Conservation (phyloP, 2,888 invertebrate genomes). For the Palloptera scutellata region DNA sequence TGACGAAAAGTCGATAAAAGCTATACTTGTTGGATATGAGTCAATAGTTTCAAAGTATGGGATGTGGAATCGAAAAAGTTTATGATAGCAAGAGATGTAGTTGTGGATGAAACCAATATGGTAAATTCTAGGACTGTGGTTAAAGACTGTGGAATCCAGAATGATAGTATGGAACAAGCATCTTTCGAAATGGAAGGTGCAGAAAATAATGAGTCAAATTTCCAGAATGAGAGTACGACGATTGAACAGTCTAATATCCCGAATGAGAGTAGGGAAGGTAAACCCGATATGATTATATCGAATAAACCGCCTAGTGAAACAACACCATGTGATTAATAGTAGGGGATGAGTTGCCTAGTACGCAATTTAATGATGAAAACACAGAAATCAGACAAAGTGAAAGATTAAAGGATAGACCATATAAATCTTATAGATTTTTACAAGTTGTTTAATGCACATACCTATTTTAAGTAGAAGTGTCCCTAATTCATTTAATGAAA, state of each 20-base stretch:
- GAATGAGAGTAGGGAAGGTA: constrained; percentile 16
- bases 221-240: constrained; percentile 23
- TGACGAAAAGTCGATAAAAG: no score
- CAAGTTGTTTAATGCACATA: constrained; percentile 33
- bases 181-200: no score
- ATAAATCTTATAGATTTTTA: constrained; percentile 28
- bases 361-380: constrained; percentile 1
- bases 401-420: constrained; percentile 28
- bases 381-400: constrained; percentile 26
- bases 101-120: no score
- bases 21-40: no score
- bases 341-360: constrained; percentile 3
- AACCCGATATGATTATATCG: no score
- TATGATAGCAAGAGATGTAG: no score
- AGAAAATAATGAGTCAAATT: constrained; percentile 46
- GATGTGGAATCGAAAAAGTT: no score
- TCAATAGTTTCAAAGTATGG: no score
- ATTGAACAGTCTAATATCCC: not conserved
- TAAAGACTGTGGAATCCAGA: no score
- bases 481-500: constrained; percentile 37
- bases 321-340: not conserved
- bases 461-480: constrained; percentile 25
- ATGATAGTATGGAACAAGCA: no score
- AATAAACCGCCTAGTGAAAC: not conserved
- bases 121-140: no score